A percentile compares a stretch with the other conserved stretches of the same genome.
These are phyloP conservation scores for Artibeus lituratus DNA, from an alignment of 2,797 vertebrate species.

Conservation along the genomic window DNA sequence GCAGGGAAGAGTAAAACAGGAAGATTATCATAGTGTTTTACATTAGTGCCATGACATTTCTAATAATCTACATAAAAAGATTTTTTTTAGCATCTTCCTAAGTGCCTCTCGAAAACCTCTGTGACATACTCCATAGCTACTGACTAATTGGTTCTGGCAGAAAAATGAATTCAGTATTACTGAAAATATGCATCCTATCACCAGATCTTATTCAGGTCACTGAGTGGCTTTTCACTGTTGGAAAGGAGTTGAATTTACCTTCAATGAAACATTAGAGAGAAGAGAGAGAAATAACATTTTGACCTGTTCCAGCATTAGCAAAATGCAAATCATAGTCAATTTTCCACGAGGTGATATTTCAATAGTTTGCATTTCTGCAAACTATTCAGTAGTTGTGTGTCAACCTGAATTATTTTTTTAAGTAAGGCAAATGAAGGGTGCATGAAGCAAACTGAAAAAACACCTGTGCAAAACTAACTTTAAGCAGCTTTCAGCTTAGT, in stretches of 20 bases:
- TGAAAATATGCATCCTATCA: constrained; percentile 68
- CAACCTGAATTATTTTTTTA: constrained; percentile 28
- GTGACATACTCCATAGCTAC: constrained; percentile 35
- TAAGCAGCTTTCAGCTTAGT: constrained; percentile 38
- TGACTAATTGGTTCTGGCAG: constrained; percentile 72
- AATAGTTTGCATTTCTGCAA: constrained; percentile 28
- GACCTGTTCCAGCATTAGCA: constrained; percentile 52
- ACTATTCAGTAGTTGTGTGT: neutral
- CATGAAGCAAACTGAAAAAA: neutral
- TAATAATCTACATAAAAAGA: constrained; percentile 55
- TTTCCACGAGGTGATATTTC: constrained; percentile 51
- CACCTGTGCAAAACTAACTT: constrained; percentile 40
- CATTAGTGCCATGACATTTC: constrained; percentile 53
- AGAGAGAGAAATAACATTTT: constrained; percentile 70
- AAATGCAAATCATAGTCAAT: constrained; percentile 74
- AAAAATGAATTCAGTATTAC: constrained; percentile 66
- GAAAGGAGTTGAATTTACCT: constrained; percentile 37
- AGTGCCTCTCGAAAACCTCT: constrained; percentile 68
- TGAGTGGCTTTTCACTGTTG: constrained; percentile 41
- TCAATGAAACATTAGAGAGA: constrained; percentile 41
- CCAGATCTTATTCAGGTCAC: constrained; percentile 65
- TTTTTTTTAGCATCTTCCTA: constrained; percentile 40
- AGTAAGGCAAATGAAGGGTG: neutral
- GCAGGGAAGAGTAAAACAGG: neutral
- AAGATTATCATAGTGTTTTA: constrained; percentile 15